Percentiles rank a stretch among this genome's conserved stretches.
These are phyloP conservation scores for Drosophila paracracens DNA, from an alignment of 2,888 invertebrate species.

Conservation along the genomic window DNA sequence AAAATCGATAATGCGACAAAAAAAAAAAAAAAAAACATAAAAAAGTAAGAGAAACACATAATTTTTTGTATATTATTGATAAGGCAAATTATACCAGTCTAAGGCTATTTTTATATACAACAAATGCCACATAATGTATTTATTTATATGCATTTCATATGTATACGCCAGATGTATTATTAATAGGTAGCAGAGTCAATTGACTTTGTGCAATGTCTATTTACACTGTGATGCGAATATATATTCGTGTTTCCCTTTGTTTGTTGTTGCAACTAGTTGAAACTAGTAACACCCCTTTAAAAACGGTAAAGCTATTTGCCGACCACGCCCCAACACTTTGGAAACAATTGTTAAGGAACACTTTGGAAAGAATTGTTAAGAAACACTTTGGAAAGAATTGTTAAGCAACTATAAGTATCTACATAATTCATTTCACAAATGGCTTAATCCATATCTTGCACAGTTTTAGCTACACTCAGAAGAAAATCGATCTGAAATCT, in stretches of 20 bases:
- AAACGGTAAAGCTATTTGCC: not conserved
- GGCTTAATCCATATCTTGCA: not conserved
- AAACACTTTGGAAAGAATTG: not conserved
- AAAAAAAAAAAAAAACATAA: constrained; percentile 1
- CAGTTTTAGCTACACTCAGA: not conserved
- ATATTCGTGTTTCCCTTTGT: not conserved
- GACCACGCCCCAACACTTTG: not conserved
- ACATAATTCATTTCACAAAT: not conserved
- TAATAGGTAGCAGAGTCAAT: not conserved
- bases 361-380: not conserved
- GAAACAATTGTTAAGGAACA: not conserved
- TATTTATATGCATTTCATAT: not conserved
- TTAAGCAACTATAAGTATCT: not conserved
- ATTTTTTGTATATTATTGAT: constrained; percentile 25
- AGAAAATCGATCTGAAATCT: not conserved
- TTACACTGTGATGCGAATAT: not conserved
- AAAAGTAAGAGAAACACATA: constrained; percentile 2
- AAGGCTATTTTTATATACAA: constrained; percentile 4
- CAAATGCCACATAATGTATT: constrained; percentile 1
- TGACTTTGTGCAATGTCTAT: not conserved
- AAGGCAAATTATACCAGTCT: constrained; percentile 24
- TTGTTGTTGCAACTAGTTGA: not conserved
- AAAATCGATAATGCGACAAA: constrained; percentile 22
- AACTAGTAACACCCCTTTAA: not conserved
- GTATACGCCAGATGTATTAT: not conserved